Evolutionary conservation across 2,888 invertebrate species (phyloP).

Genomic region (Pachliopta kotzebuea): DNA sequence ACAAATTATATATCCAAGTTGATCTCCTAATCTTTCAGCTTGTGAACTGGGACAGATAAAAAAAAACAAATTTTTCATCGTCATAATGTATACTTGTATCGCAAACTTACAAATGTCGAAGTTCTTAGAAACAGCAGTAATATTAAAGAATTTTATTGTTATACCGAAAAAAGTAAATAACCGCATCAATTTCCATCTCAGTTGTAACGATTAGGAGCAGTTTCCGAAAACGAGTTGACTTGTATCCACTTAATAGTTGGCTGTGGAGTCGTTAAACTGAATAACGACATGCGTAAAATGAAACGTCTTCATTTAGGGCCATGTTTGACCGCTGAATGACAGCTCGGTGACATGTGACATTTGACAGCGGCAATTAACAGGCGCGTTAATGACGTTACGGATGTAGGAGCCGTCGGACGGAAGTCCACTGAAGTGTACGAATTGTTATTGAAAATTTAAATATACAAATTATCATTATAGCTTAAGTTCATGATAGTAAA

Average conservation of each 20-base stretch:
- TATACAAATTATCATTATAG: too few relatives aligned
- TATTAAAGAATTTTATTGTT: conserved; percentile 2
- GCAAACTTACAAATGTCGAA: neutral
- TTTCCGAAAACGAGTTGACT: conserved; percentile 17
- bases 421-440: neutral
- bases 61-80: neutral
- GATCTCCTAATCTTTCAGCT: neutral
- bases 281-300: conserved; percentile 32
- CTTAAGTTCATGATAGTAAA: too few relatives aligned
- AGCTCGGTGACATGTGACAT: conserved; percentile 34
- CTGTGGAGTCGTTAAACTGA: conserved; percentile 32
- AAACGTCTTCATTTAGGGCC: conserved; percentile 34
- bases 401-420: conserved; percentile 7
- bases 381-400: conserved; percentile 34
- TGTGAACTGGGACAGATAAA: neutral
- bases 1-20: neutral
- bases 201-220: conserved; percentile 23
- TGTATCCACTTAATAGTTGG: conserved; percentile 31
- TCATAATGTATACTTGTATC: neutral
- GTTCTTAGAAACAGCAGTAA: neutral
- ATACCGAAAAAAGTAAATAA: neutral
- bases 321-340: conserved; percentile 31
- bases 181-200: conserved; percentile 11
- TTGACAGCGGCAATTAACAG: conserved; percentile 38
- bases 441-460: too few relatives aligned